phyloP scores from a whole-genome alignment of 2,888 invertebrate genomes.

The Nesidiocoris tenuis region DNA sequence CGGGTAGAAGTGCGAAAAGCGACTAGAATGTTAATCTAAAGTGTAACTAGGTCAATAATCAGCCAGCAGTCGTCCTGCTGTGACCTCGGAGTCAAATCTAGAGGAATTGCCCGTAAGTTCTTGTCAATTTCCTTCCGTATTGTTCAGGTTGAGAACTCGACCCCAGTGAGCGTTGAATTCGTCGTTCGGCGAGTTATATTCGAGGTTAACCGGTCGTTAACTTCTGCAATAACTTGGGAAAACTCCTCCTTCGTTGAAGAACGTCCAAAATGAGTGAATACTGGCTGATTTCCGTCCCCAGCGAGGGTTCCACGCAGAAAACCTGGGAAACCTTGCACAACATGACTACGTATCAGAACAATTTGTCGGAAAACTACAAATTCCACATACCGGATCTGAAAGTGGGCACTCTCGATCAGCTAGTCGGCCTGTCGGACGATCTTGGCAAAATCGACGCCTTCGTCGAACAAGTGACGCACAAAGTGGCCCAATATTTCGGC shows the following conservation, averaged over 20 bases:
- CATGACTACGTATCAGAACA: slow-evolving; percentile 82
- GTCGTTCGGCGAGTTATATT: too few relatives aligned
- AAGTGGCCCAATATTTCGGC: slow-evolving; percentile 92
- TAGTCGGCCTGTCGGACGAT: slow-evolving; percentile 98
- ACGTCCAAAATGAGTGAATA: slow-evolving; percentile 77
- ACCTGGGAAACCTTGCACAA: slow-evolving; percentile 96
- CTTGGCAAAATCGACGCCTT: slow-evolving; percentile 93
- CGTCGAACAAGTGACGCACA: slow-evolving; percentile 91
- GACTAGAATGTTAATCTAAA: background rate
- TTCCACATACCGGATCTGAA: slow-evolving; percentile 99
- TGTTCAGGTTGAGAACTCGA: background rate
- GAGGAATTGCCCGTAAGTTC: background rate
- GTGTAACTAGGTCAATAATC: background rate
- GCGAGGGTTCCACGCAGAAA: slow-evolving; percentile 97
- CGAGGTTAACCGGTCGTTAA: too few relatives aligned
- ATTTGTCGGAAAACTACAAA: slow-evolving; percentile 89
- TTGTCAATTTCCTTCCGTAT: background rate
- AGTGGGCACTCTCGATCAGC: slow-evolving; percentile 97
- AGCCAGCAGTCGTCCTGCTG: too few relatives aligned
- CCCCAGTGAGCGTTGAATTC: too few relatives aligned
- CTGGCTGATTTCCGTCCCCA: slow-evolving; percentile 99
- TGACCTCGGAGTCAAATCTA: background rate
- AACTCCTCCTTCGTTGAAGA: too few relatives aligned
- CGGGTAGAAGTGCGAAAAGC: too few relatives aligned
- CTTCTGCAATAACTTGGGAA: too few relatives aligned